Evolutionary conservation across 2,797 vertebrate genomes (phyloP).

Genomic region (Dendrocincla tyrannina): DNA sequence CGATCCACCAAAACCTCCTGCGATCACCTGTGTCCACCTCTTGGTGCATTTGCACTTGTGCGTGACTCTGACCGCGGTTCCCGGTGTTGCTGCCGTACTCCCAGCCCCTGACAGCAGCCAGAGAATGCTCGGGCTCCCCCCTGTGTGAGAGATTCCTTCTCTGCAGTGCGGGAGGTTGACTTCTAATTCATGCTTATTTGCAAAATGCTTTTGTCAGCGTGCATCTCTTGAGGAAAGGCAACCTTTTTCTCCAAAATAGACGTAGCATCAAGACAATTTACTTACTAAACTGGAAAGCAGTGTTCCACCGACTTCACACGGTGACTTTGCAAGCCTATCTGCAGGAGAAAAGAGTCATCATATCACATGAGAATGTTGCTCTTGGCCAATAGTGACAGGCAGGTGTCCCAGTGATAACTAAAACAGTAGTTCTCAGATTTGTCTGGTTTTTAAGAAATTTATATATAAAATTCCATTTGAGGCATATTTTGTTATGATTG

Average conservation of each 20-base stretch:
- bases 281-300: neutral
- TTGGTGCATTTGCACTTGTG: neutral
- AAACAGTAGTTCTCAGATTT: neutral
- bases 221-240: neutral
- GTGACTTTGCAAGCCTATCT: neutral
- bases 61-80: neutral
- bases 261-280: neutral
- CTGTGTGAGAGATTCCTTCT: neutral
- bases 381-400: neutral
- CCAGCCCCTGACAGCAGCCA: neutral
- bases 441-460: neutral
- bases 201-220: neutral
- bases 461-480: neutral
- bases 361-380: neutral
- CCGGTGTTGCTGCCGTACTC: neutral
- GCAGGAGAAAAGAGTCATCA: neutral
- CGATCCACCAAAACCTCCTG: neutral
- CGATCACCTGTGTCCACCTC: neutral
- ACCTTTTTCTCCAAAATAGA: neutral
- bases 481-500: neutral
- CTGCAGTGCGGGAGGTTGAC: neutral
- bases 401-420: neutral
- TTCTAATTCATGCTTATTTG: neutral
- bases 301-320: rapidly evolving
- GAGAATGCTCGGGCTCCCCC: conserved; percentile 65